Conservation (phyloP, 2,888 invertebrate species). For the Chymomyza caudatula region DNA sequence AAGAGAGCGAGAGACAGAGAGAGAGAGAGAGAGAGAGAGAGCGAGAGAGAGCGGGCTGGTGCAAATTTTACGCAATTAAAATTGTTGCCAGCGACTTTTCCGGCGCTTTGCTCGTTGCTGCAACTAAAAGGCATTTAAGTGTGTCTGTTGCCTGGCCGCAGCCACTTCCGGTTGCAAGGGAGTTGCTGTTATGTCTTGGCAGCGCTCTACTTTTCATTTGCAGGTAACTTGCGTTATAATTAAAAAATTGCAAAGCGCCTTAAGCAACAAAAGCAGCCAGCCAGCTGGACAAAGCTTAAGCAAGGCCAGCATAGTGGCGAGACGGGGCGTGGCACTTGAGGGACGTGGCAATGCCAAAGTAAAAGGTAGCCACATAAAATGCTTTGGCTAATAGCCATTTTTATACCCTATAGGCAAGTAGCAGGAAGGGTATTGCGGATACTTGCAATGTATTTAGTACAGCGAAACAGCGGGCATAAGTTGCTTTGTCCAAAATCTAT, state of each 20-base stretch:
- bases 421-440: too few relatives aligned
- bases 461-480: too few relatives aligned
- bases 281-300: background rate
- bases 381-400: constrained; percentile 71
- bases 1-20: too few relatives aligned
- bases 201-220: constrained; percentile 68
- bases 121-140: constrained; percentile 61
- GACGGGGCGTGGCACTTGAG: background rate
- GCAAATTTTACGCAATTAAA: constrained; percentile 69
- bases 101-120: constrained; percentile 33
- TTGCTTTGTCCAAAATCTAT: too few relatives aligned
- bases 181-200: constrained; percentile 52
- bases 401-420: too few relatives aligned
- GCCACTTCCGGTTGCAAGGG: constrained; percentile 36
- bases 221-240: constrained; percentile 70
- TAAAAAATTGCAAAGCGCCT: constrained; percentile 74
- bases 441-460: too few relatives aligned
- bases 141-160: constrained; percentile 58
- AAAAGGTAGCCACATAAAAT: constrained; percentile 65
- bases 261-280: constrained; percentile 57
- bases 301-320: background rate
- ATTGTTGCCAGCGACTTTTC: constrained; percentile 67
- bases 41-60: constrained; percentile 15
- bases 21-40: constrained; percentile 5
- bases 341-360: constrained; percentile 46